Percentiles rank a stretch among this genome's conserved stretches.
These are phyloP conservation scores for Todus mexicanus DNA, from an alignment of 2,797 vertebrate genomes.

Conservation along the genomic window DNA sequence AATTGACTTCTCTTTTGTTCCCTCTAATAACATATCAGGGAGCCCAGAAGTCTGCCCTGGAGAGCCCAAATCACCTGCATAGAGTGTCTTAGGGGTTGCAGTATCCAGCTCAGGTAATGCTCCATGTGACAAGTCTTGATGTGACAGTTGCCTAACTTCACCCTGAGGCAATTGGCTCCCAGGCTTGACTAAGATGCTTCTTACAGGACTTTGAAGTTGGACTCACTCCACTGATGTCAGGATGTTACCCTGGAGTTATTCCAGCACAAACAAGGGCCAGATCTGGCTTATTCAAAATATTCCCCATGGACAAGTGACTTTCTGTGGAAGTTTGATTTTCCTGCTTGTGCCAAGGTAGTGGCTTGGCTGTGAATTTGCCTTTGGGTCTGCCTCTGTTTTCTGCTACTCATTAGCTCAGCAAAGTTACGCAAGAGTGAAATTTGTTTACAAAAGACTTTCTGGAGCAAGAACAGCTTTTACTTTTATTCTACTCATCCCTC, in stretches of 20 bases:
- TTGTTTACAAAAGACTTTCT: neutral
- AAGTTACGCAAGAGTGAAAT: neutral
- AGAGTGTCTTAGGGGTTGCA: neutral
- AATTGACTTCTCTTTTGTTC: neutral
- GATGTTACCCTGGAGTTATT: neutral
- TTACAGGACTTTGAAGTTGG: neutral
- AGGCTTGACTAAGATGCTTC: neutral
- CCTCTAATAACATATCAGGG: neutral
- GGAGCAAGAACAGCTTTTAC: neutral
- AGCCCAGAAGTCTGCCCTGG: neutral
- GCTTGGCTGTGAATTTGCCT: neutral
- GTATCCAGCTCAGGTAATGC: neutral
- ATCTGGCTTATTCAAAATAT: neutral
- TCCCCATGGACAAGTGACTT: neutral
- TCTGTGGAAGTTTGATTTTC: neutral
- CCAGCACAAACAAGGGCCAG: neutral
- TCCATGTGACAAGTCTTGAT: neutral
- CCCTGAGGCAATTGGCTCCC: neutral
- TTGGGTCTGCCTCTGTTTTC: neutral
- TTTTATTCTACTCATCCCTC: neutral
- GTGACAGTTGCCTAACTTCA: neutral
- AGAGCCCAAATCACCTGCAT: neutral
- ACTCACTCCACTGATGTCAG: neutral
- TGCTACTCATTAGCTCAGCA: neutral
- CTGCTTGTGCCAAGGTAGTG: neutral